Evolutionary conservation across 2,888 invertebrate species (phyloP), one percentile per base, ranked within the genome.

Genomic region (Dolichomitus sp.): DNA sequence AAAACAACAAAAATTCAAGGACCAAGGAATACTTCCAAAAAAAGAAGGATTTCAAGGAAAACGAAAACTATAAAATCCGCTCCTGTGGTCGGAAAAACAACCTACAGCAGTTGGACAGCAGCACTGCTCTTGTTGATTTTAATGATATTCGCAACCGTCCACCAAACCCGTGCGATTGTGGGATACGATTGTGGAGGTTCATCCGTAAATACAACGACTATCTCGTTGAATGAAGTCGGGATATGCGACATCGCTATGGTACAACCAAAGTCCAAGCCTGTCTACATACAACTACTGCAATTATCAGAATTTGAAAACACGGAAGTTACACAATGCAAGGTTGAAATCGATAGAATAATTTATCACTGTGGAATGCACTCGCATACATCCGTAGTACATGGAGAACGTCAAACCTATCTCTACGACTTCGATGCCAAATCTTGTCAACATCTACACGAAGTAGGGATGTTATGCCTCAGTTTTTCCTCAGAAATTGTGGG

Each of bases 181-280:
- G 72, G 76, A 1, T 80, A 76, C 50, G 76, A 80, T 33, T 76
- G 83, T 27, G 76, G 83, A 2, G 80, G 80, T 17, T 63, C 61
- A 0, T n/a, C 65, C 3, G 45, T 80, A 12, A 80, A 80, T 33
- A 40, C 73, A 4, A 80, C 80, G 0, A 83, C 80, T 1, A 6
- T 83, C 0, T 76, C 72, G 1, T 11, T 80, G 17, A 68, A 80
- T 30, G 80, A 76, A 11, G 37, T 73, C 0, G 33, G 45, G 5
- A 52, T 66, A 14, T 80, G 76, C 40, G 54, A 72, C 14, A 19
- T 59, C 3, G 57, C 63, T 0, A 19, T 19, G 12, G 27, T 4
- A 3, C 50, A 81, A 23, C 72, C 78, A 9, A 48, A 74, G 23
- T 63, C 75, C 37, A 52, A 17, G 7, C 23, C 57, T 11, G 70